Conservation (phyloP, 2,888 invertebrate species). For the Tiliacea citrago region DNA sequence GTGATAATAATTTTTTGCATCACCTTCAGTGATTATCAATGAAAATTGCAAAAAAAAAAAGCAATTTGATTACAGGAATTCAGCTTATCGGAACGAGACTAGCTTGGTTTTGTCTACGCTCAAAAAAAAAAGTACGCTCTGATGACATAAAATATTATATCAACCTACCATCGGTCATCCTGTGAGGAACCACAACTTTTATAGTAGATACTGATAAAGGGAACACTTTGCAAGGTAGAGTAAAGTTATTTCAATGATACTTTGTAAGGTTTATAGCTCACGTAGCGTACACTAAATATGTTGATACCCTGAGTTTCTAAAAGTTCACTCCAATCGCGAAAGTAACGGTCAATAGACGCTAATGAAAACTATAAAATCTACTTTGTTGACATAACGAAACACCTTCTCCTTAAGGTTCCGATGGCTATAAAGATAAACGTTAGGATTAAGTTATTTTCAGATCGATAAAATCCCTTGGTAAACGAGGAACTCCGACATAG, state of each 20-base stretch:
- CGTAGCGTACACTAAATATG: constrained; percentile 50
- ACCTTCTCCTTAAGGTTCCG: constrained; percentile 48
- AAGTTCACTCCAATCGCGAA: constrained; percentile 65
- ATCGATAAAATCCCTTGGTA: constrained; percentile 25
- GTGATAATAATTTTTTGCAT: neutral
- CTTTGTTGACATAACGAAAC: constrained; percentile 69
- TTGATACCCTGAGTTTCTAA: constrained; percentile 47
- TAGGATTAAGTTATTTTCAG: constrained; percentile 26
- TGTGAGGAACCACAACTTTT: neutral
- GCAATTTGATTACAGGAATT: neutral
- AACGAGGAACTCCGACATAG: neutral
- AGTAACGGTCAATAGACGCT: constrained; percentile 68
- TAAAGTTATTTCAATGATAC: neutral
- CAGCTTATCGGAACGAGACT: neutral
- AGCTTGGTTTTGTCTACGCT: neutral
- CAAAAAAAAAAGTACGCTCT: neutral
- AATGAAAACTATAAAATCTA: constrained; percentile 70
- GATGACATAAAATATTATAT: neutral
- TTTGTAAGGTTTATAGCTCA: constrained; percentile 27
- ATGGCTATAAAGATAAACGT: constrained; percentile 52
- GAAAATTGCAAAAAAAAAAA: neutral
- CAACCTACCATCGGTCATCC: neutral
- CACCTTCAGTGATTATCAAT: neutral
- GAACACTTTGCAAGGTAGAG: neutral
- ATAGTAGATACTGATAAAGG: too few relatives aligned